Percentiles rank a stretch among this genome's conserved stretches.
These are phyloP conservation scores for Galleria mellonella DNA, from an alignment of 1,140 invertebrate genomes.

Conservation along the genomic window DNA sequence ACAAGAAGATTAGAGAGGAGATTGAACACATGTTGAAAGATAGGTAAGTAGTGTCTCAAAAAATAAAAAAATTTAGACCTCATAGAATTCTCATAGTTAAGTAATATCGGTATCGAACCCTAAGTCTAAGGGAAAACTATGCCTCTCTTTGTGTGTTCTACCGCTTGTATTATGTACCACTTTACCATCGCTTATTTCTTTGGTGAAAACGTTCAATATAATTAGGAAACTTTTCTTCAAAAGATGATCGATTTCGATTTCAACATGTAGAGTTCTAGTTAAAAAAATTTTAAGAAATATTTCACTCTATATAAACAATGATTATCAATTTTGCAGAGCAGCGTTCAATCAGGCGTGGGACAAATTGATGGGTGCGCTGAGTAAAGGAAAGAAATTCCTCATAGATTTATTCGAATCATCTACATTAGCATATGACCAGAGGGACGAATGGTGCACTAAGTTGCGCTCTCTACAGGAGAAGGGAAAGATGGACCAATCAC, in stretches of 20 bases:
- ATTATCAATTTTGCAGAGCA: slow-evolving; percentile 18
- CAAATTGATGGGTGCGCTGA: slow-evolving; percentile 78
- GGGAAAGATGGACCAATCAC: slow-evolving; percentile 65
- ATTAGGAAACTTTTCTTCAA: no score
- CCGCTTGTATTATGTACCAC: no score
- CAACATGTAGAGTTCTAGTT: no score
- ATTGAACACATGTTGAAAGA: slow-evolving; percentile 88
- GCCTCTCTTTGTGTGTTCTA: no score
- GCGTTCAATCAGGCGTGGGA: slow-evolving; percentile 73
- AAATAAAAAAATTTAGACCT: no score
- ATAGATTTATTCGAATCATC: slow-evolving; percentile 86
- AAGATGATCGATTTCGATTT: no score
- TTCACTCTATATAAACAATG: not conserved
- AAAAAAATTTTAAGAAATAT: no score
- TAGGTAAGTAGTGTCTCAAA: slow-evolving; percentile 63
- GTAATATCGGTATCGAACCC: no score
- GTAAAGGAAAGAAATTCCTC: slow-evolving; percentile 80
- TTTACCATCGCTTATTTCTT: no score
- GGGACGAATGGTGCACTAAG: slow-evolving; percentile 86
- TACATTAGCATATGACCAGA: slow-evolving; percentile 84
- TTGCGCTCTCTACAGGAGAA: slow-evolving; percentile 81
- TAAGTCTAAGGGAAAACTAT: no score
- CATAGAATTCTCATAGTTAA: no score
- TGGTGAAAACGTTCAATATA: no score
- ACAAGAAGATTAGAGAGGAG: slow-evolving; percentile 82